Percentiles rank a stretch among this genome's conserved stretches.
phyloP scores from a whole-genome alignment of 2,888 invertebrate species.

The Cerceris ruficornis region DNA sequence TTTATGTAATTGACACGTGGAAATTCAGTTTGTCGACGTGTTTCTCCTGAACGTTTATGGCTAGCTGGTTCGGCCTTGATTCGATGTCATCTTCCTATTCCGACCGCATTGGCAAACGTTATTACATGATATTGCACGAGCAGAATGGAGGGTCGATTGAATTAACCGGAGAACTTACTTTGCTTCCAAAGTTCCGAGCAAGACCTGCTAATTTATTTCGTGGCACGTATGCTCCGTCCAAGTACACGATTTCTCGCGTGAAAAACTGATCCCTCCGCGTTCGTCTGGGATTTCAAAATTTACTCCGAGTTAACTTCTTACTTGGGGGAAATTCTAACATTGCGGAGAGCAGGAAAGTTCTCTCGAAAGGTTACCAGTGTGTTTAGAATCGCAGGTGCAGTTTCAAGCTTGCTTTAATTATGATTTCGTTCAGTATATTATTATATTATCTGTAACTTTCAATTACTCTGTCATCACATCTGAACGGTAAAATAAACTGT shows the following conservation, averaged over 20 bases:
- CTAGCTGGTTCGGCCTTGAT: conserved; percentile 34
- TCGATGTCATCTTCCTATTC: conserved; percentile 50
- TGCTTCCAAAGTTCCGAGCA: conserved; percentile 22
- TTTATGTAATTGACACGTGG: conserved; percentile 17
- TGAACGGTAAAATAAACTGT: no score
- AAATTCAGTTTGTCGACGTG: conserved; percentile 34
- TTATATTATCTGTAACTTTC: no score
- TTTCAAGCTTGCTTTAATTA: no score
- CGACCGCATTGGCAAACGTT: conserved; percentile 44
- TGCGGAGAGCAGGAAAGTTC: no score
- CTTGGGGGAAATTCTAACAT: no score
- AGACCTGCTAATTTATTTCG: conserved; percentile 25
- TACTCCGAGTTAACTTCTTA: no score
- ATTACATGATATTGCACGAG: conserved; percentile 44
- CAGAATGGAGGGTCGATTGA: conserved; percentile 50
- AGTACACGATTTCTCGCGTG: not conserved
- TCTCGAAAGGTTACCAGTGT: no score
- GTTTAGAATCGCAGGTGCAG: no score
- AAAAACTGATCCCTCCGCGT: no score
- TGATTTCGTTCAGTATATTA: no score
- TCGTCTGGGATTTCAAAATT: no score
- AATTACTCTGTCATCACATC: no score
- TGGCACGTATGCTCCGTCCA: not conserved
- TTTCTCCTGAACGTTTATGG: conserved; percentile 9
- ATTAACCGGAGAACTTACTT: conserved; percentile 43